phyloP scores from a whole-genome alignment of 2,888 invertebrate species.

The Ormyrus pomaceus region DNA sequence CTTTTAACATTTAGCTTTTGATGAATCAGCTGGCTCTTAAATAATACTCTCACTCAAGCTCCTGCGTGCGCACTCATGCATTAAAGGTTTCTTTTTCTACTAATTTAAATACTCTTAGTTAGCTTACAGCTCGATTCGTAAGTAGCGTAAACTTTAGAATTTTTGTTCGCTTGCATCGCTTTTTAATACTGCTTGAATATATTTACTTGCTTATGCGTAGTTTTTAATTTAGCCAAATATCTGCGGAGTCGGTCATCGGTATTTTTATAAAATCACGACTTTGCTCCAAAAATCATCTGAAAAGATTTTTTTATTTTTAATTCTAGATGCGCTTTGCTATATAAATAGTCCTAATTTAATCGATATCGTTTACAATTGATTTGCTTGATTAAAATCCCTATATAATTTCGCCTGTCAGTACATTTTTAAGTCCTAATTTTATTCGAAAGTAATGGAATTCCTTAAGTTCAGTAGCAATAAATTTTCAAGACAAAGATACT shows the following conservation, averaged over 20 bases:
- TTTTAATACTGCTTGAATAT: slow-evolving; percentile 49
- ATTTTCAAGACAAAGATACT: too few species aligned
- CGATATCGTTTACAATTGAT: too few species aligned
- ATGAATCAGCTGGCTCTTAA: slow-evolving; percentile 15
- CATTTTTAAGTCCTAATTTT: too few species aligned
- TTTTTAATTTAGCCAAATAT: slow-evolving; percentile 5
- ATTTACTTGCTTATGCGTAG: background rate
- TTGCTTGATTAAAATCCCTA: too few species aligned
- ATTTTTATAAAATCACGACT: slow-evolving; percentile 47
- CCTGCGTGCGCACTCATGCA: background rate
- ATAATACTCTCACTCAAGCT: background rate
- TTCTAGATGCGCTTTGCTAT: slow-evolving; percentile 51
- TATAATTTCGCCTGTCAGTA: too few species aligned
- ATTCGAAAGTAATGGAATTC: too few species aligned
- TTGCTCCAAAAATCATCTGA: slow-evolving; percentile 30
- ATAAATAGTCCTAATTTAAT: slow-evolving; percentile 32
- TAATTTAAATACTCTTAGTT: slow-evolving; percentile 14
- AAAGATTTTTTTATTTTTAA: too few species aligned
- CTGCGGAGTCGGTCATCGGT: slow-evolving; percentile 5
- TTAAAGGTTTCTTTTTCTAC: background rate
- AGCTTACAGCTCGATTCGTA: background rate
- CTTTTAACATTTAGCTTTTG: background rate
- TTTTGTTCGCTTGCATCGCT: slow-evolving; percentile 60
- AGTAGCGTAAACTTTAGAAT: slow-evolving; percentile 56
- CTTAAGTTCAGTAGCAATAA: too few species aligned